phyloP scores from a whole-genome alignment of 2,888 invertebrate species.

The Ormia ochracea region DNA sequence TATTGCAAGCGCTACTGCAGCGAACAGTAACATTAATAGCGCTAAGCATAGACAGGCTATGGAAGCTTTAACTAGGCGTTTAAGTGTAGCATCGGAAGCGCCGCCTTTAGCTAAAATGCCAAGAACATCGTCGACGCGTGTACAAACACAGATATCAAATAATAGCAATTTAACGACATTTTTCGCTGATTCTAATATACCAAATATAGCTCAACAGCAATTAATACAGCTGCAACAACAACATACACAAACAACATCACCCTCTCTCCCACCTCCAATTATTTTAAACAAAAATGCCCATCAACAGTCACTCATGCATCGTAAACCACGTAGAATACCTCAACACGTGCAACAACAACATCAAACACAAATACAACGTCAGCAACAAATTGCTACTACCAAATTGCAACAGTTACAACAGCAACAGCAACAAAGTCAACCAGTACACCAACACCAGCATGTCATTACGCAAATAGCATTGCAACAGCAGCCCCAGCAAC shows the following conservation, averaged over 20 bases:
- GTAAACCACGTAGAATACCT: slow-evolving; percentile 39
- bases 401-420: slow-evolving; percentile 17
- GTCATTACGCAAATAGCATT: slow-evolving; percentile 58
- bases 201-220: slow-evolving; percentile 60
- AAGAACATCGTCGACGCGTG: slow-evolving; percentile 27
- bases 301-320: slow-evolving; percentile 38
- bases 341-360: slow-evolving; percentile 41
- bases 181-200: slow-evolving; percentile 48
- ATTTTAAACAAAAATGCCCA: slow-evolving; percentile 55
- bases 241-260: slow-evolving; percentile 37
- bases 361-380: slow-evolving; percentile 42
- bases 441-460: slow-evolving; percentile 41
- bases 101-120: slow-evolving; percentile 57
- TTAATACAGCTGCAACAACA: slow-evolving; percentile 59
- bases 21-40: slow-evolving; percentile 31
- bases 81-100: slow-evolving; percentile 53
- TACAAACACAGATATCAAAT: slow-evolving; percentile 42
- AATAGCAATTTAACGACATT: slow-evolving; percentile 29
- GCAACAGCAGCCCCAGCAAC: slow-evolving; percentile 30
- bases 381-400: slow-evolving; percentile 37
- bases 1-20: not conserved
- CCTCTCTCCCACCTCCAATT: slow-evolving; percentile 42
- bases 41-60: slow-evolving; percentile 42
- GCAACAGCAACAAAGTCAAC: slow-evolving; percentile 35
- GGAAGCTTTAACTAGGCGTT: slow-evolving; percentile 54